Percentiles rank a stretch among this genome's conserved stretches.
These are phyloP conservation scores for Rhodinocichla rosea DNA, from an alignment of 2,113 vertebrate genomes.

Conservation along the genomic window DNA sequence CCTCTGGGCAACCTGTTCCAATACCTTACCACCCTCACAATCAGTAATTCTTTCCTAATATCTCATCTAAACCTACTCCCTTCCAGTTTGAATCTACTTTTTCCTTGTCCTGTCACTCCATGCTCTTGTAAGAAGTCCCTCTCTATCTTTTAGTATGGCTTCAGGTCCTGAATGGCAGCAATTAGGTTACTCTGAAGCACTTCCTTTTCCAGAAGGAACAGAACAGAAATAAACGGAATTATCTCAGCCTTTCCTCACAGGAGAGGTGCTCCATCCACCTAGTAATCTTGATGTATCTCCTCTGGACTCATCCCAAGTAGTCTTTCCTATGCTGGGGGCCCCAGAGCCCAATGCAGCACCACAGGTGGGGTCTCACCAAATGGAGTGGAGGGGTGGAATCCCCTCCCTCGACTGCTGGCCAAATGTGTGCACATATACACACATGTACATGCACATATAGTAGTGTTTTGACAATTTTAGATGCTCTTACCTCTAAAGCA, in stretches of 20 bases:
- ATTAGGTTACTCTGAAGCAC: background rate
- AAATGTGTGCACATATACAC: fast-evolving
- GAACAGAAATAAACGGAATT: background rate
- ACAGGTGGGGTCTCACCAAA: background rate
- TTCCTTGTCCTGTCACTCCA: background rate
- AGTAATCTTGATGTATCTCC: background rate
- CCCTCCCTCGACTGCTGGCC: background rate
- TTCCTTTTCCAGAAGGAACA: background rate
- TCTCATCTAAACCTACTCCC: background rate
- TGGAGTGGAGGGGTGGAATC: background rate
- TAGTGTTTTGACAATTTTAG: background rate
- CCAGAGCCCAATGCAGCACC: background rate
- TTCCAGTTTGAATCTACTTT: background rate
- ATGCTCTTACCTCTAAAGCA: background rate
- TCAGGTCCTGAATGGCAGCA: background rate
- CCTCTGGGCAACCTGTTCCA: background rate
- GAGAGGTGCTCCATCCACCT: background rate
- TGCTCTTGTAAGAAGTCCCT: background rate
- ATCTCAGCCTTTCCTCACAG: background rate
- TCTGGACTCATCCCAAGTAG: background rate
- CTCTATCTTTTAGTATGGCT: background rate
- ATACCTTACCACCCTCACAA: background rate
- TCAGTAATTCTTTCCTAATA: background rate
- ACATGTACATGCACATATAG: fast-evolving
- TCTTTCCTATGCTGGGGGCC: background rate